A percentile compares a stretch with the other conserved stretches of the same genome.
These are phyloP conservation scores for Piliocolobus tephrosceles DNA, from an alignment of 2,113 vertebrate genomes.

Conservation along the genomic window DNA sequence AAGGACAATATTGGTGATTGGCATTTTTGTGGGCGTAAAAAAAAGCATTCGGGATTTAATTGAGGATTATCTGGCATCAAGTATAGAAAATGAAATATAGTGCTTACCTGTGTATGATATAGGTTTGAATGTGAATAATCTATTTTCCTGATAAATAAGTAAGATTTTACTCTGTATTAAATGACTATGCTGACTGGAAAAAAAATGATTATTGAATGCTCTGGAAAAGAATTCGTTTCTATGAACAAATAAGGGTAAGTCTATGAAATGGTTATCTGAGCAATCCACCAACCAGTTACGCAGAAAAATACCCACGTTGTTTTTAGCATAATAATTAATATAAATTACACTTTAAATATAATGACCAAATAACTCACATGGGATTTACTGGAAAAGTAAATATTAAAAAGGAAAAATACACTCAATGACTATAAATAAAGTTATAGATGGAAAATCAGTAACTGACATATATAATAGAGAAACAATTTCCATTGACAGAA, in stretches of 20 bases:
- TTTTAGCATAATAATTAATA: background rate
- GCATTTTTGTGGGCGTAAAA: background rate
- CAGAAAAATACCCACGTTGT: background rate
- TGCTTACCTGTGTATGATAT: background rate
- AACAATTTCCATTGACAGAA: background rate
- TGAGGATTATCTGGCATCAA: background rate
- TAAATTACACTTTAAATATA: background rate
- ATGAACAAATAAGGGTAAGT: background rate
- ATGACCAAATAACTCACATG: background rate
- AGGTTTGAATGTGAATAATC: background rate
- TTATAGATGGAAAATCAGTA: background rate
- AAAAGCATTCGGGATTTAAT: background rate
- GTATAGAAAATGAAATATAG: conserved; percentile 44
- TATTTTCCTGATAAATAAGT: conserved; percentile 6
- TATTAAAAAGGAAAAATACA: background rate
- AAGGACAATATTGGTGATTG: background rate
- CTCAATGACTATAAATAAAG: background rate
- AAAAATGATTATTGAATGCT: background rate
- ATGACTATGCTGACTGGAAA: background rate
- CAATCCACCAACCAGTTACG: background rate
- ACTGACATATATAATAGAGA: background rate
- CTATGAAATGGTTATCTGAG: background rate
- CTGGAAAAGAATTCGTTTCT: background rate
- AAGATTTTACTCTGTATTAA: background rate
- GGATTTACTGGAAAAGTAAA: background rate